Percentiles rank a stretch among this genome's conserved stretches.
phyloP scores from a whole-genome alignment of 2,888 invertebrate species.

The Lepidocyrtinus sp. region DNA sequence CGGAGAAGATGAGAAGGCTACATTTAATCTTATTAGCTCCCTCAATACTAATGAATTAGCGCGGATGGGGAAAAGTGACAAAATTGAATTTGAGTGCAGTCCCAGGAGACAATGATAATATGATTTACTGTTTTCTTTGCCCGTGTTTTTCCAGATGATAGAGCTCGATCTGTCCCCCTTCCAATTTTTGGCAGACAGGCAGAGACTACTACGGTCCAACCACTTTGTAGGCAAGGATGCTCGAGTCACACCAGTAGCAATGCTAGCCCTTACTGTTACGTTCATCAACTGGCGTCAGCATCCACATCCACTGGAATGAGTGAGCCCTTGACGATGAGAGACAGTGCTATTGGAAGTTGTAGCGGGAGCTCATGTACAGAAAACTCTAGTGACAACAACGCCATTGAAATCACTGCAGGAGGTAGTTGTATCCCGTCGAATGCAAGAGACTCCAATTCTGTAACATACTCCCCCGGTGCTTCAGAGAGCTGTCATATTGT shows the following conservation, averaged over 20 bases:
- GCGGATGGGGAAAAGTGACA: background rate
- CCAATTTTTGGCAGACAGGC: slow-evolving; percentile 33
- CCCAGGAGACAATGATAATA: background rate
- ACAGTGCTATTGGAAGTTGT: background rate
- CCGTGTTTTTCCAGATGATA: background rate
- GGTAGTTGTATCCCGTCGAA: slow-evolving; percentile 3
- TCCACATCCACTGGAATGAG: slow-evolving; percentile 17
- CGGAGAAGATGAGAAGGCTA: background rate
- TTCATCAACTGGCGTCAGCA: slow-evolving; percentile 44
- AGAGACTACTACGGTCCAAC: slow-evolving; percentile 32
- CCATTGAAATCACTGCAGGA: background rate
- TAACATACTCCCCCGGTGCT: slow-evolving; percentile 51
- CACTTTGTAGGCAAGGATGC: slow-evolving; percentile 9
- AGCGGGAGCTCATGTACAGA: slow-evolving; percentile 8
- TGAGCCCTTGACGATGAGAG: background rate
- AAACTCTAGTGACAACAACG: slow-evolving; percentile 19
- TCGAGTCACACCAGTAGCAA: slow-evolving; percentile 20
- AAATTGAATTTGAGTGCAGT: background rate
- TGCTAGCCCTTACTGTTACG: slow-evolving; percentile 40
- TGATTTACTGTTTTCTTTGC: background rate
- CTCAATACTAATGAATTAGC: background rate
- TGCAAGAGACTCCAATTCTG: slow-evolving; percentile 32
- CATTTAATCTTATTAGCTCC: background rate
- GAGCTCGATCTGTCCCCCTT: slow-evolving; percentile 33
- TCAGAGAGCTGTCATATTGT: slow-evolving; percentile 57